These are phyloP conservation scores for Guaruba guarouba DNA, from an alignment of 2,113 vertebrate species.

Conservation along the genomic window DNA sequence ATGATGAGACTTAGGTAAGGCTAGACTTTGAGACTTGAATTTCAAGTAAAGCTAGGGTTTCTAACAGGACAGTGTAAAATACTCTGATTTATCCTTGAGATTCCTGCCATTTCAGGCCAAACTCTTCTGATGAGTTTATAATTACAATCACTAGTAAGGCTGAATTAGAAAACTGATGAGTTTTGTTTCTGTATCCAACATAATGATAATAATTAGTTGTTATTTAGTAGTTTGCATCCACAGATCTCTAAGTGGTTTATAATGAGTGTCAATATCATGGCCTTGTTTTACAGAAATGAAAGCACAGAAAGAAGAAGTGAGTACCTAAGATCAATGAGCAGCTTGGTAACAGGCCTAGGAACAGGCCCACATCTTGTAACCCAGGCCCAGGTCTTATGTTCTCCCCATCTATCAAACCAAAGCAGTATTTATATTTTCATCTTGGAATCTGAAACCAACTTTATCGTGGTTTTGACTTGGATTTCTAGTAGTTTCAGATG, in stretches of 20 bases:
- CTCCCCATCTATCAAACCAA: background rate
- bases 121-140: background rate
- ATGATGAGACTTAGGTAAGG: background rate
- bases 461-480: background rate
- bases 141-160: background rate
- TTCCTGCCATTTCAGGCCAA: background rate
- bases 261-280: background rate
- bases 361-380: background rate
- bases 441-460: background rate
- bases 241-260: background rate
- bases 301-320: background rate
- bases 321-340: background rate
- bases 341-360: background rate
- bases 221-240: background rate
- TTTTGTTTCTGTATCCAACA: background rate
- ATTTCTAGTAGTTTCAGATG: background rate
- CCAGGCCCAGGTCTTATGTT: background rate
- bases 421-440: background rate
- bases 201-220: background rate
- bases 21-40: background rate
- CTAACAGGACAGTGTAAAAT: background rate
- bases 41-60: background rate
- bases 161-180: background rate
- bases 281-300: background rate
- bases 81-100: background rate